Evolutionary conservation across 2,888 invertebrate species (phyloP).

Genomic region (Drosophila melanosoma): DNA sequence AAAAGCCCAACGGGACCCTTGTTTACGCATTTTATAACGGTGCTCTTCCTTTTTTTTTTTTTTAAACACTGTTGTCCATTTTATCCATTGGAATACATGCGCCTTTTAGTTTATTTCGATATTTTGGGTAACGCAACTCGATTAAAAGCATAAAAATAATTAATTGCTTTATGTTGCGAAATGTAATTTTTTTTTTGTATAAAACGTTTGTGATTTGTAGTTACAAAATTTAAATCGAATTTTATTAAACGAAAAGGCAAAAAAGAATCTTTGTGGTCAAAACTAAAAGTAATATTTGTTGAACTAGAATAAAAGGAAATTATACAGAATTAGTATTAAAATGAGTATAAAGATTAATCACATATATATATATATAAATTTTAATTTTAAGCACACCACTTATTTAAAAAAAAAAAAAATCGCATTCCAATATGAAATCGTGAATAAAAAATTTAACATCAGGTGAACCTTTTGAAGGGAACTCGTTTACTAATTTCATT

Average conservation of each 20-base stretch:
- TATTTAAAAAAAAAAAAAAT: background rate
- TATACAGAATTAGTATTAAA: background rate
- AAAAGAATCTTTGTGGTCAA: background rate
- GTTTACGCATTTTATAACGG: background rate
- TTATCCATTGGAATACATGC: too few species aligned
- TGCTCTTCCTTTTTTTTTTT: background rate
- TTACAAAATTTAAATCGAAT: too few species aligned
- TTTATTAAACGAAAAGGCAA: background rate
- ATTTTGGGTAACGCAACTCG: too few species aligned
- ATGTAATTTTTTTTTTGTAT: too few species aligned
- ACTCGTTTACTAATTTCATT: background rate
- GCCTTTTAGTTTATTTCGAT: too few species aligned
- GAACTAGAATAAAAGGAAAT: too few species aligned
- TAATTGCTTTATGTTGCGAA: too few species aligned
- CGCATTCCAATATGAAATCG: background rate
- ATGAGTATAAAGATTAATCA: background rate
- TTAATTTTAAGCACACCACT: background rate
- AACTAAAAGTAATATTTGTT: too few species aligned
- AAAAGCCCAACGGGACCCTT: background rate
- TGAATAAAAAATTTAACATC: background rate
- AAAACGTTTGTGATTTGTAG: too few species aligned
- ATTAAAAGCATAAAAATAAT: too few species aligned
- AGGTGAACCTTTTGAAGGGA: background rate
- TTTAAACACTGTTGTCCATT: too few species aligned
- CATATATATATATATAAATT: background rate